phyloP scores from a whole-genome alignment of 1,140 invertebrate genomes.

The Brachionus asplanchnoidis region DNA sequence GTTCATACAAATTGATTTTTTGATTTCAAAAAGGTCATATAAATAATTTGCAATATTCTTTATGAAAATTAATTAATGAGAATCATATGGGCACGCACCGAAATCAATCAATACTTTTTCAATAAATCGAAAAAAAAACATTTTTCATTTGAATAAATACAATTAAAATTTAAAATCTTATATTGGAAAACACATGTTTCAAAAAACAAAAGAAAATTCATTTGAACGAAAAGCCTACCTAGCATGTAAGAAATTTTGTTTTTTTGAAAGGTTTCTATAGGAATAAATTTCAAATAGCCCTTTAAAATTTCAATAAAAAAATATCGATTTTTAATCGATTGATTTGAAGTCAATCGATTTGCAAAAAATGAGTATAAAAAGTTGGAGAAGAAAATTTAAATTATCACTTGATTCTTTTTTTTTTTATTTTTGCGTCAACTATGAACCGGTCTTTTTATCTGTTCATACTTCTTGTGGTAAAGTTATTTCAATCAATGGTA shows the following conservation, averaged over 20 bases:
- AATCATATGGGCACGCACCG: background rate
- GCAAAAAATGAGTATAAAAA: conserved; percentile 3
- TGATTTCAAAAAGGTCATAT: background rate
- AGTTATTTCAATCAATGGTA: background rate
- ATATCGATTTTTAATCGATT: background rate
- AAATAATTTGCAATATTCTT: conserved; percentile 12
- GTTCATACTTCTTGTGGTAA: background rate
- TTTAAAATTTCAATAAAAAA: background rate
- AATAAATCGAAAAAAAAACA: background rate
- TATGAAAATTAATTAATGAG: background rate
- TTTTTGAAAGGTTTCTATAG: background rate
- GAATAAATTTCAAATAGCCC: background rate
- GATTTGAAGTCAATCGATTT: background rate
- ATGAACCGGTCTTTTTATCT: background rate
- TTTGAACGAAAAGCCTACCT: background rate
- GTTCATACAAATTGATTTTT: background rate
- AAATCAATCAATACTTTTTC: background rate
- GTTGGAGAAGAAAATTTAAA: background rate
- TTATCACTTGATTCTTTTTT: background rate
- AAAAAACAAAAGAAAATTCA: background rate
- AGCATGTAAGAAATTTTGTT: background rate
- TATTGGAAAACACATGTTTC: background rate
- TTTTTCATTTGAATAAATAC: background rate
- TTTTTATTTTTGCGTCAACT: background rate
- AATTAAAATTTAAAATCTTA: background rate